These are phyloP conservation scores for Pterobdella sp. DNA, from an alignment of 2,888 invertebrate species.

Conservation along the genomic window DNA sequence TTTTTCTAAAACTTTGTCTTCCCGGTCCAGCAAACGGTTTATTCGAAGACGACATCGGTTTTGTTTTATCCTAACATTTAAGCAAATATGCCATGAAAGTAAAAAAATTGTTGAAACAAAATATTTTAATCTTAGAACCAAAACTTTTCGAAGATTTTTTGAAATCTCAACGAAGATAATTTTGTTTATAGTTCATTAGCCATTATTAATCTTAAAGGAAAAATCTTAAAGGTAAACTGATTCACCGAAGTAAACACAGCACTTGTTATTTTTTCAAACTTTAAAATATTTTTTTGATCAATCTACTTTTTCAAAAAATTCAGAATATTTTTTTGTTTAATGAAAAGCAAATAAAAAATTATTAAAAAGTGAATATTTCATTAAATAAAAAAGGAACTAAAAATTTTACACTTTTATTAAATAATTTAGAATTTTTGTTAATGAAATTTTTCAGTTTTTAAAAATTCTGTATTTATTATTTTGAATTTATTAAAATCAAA, in stretches of 20 bases:
- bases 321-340: no score
- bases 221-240: slow-evolving; percentile 6
- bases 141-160: not conserved
- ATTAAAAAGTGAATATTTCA: no score
- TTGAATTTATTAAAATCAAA: no score
- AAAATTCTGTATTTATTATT: no score
- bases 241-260: not conserved
- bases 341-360: no score
- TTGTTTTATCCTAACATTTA: not conserved
- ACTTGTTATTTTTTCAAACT: no score
- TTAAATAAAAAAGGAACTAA: not conserved
- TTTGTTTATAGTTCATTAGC: not conserved
- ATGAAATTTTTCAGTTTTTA: no score
- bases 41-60: not conserved
- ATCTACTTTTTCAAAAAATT: no score
- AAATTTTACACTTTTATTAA: not conserved
- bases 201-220: not conserved
- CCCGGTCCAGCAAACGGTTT: not conserved
- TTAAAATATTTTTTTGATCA: no score
- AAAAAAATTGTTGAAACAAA: not conserved
- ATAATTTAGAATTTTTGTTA: not conserved
- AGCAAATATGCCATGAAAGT: not conserved
- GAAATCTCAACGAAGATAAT: not conserved
- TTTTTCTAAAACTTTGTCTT: not conserved
- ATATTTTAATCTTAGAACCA: not conserved